These are phyloP conservation scores for Drosophila nigricruria DNA, from an alignment of 2,888 invertebrate genomes.

Conservation along the genomic window DNA sequence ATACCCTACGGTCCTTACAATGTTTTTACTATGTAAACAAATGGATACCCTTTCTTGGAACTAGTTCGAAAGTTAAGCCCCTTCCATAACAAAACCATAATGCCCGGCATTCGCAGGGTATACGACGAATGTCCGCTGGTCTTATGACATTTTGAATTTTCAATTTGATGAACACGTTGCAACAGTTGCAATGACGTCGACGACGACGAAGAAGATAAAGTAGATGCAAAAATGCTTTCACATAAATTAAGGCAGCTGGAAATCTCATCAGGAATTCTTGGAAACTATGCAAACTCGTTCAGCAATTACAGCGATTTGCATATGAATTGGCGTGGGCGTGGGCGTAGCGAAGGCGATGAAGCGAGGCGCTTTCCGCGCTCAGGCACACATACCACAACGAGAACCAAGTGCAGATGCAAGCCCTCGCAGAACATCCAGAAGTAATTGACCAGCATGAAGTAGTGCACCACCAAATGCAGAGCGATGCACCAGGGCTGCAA, in stretches of 20 bases:
- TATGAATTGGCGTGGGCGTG: constrained; percentile 30
- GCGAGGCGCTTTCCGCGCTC: background rate
- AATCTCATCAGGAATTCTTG: constrained; percentile 57
- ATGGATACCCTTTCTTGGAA: background rate
- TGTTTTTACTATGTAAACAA: background rate
- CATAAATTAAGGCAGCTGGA: constrained; percentile 53
- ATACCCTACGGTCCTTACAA: background rate
- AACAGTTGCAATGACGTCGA: constrained; percentile 15
- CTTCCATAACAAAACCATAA: background rate
- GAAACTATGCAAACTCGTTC: constrained; percentile 48
- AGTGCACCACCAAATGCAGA: constrained; percentile 89
- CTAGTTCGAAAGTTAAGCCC: background rate
- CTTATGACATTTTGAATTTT: constrained; percentile 24
- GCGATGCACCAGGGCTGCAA: constrained; percentile 89
- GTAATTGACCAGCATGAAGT: constrained; percentile 91
- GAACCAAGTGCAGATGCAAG: constrained; percentile 90
- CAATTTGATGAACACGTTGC: constrained; percentile 30
- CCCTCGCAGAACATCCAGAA: constrained; percentile 95
- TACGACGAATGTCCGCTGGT: background rate
- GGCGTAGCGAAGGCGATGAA: background rate
- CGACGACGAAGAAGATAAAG: background rate
- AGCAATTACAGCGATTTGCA: constrained; percentile 54
- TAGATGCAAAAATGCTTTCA: constrained; percentile 38
- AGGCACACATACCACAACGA: constrained; percentile 88
- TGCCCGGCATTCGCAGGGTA: background rate